These are phyloP conservation scores for Aurelia coerulea DNA, from an alignment of 30 jellyfish, hydroid and myxozoan species.

Conservation along the genomic window DNA sequence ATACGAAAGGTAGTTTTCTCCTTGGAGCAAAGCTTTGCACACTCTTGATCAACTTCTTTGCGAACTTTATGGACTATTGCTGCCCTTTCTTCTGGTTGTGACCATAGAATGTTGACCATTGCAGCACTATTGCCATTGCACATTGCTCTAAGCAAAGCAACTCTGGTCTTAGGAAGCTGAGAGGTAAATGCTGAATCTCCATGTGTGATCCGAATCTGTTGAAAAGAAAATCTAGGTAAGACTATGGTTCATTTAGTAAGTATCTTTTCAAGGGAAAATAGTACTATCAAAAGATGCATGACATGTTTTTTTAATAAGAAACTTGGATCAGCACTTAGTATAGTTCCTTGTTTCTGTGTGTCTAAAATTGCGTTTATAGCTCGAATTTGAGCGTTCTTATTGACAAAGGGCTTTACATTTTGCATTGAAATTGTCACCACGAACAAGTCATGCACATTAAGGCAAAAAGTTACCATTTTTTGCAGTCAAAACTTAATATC, in stretches of 20 bases:
- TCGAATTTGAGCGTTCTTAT: too few species aligned
- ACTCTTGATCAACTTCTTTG: background rate
- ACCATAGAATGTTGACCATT: background rate
- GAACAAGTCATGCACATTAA: too few species aligned
- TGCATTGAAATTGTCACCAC: too few species aligned
- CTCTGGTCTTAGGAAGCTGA: constrained; percentile 1
- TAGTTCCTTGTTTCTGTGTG: too few species aligned
- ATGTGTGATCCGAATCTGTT: constrained; percentile 1
- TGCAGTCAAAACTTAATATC: too few species aligned
- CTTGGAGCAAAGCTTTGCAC: background rate
- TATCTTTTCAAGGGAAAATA: constrained; percentile 11
- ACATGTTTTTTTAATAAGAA: too few species aligned
- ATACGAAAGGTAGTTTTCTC: background rate
- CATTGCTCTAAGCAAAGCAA: background rate
- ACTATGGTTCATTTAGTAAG: background rate
- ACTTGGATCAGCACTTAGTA: too few species aligned
- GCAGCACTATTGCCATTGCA: background rate
- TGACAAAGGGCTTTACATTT: too few species aligned
- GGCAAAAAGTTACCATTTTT: too few species aligned
- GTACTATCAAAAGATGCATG: constrained; percentile 1
- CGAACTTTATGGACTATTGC: background rate
- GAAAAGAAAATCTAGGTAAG: background rate
- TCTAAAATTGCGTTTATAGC: too few species aligned
- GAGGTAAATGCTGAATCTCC: background rate
- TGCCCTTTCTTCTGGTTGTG: background rate